phyloP scores from a whole-genome alignment of 1,140 invertebrate species.

The Copidosoma floridanum region DNA sequence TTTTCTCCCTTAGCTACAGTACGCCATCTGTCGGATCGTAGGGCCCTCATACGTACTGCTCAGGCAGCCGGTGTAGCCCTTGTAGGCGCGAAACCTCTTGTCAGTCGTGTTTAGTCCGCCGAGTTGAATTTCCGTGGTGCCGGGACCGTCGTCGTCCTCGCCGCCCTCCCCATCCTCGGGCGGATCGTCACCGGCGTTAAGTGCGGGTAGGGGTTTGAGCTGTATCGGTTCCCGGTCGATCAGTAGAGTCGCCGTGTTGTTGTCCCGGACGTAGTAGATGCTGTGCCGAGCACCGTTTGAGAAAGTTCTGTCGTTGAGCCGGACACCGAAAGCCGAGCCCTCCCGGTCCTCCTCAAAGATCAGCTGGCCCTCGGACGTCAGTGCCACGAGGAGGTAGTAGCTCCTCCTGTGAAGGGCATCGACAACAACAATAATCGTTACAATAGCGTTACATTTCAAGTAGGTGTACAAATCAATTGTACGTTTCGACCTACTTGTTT shows the following conservation, averaged over 20 bases:
- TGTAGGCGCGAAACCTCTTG: conserved; percentile 74
- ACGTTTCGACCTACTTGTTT: conserved; percentile 78
- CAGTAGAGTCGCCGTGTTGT: conserved; percentile 67
- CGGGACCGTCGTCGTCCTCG: conserved; percentile 50
- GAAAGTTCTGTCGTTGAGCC: conserved; percentile 74
- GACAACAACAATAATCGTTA: background rate
- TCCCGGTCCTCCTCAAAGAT: conserved; percentile 83
- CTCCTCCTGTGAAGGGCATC: conserved; percentile 62
- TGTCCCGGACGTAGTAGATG: conserved; percentile 76
- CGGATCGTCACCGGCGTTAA: conserved; percentile 63
- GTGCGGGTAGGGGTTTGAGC: conserved; percentile 64
- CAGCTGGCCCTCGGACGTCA: conserved; percentile 77
- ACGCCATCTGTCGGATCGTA: too few species aligned
- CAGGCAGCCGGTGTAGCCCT: conserved; percentile 83
- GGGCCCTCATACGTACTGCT: conserved; percentile 77
- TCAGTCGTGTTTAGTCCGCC: conserved; percentile 83
- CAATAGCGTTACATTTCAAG: background rate
- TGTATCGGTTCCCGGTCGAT: conserved; percentile 75
- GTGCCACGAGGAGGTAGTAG: conserved; percentile 78
- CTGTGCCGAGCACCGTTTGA: conserved; percentile 82
- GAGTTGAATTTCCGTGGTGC: conserved; percentile 78
- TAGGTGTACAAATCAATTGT: too few species aligned
- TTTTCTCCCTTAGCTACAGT: too few species aligned
- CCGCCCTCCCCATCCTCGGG: conserved; percentile 36
- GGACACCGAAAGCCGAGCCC: conserved; percentile 68